Conservation (phyloP, 2,113 vertebrate genomes). For the Cyanoramphus novaezelandiae region DNA sequence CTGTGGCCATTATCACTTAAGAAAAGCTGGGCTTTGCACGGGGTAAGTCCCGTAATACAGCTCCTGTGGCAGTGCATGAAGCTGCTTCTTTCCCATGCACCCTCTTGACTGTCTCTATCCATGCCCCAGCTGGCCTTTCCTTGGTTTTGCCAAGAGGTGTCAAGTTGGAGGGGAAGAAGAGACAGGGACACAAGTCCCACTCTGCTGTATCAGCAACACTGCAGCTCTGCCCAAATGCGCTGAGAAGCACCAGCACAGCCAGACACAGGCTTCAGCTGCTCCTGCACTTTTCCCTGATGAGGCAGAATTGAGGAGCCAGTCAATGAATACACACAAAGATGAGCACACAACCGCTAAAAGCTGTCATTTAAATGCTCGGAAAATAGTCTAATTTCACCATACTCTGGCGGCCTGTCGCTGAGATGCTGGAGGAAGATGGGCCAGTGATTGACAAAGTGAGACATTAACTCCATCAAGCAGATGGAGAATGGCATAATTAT, state of each 20-base stretch:
- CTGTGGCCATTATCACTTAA: neutral
- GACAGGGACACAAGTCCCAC: neutral
- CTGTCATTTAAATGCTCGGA: constrained; percentile 24
- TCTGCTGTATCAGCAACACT: neutral
- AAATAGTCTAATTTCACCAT: constrained; percentile 12
- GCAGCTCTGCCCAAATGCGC: neutral
- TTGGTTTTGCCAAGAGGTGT: neutral
- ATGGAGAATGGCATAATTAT: constrained; percentile 51
- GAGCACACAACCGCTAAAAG: neutral
- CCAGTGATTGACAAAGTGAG: constrained; percentile 22
- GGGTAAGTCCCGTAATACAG: neutral
- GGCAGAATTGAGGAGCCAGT: neutral
- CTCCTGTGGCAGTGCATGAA: rapidly evolving
- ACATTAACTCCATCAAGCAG: constrained; percentile 47
- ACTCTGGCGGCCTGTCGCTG: neutral
- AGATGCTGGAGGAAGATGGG: neutral
- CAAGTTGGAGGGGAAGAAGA: neutral
- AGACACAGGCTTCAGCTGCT: neutral
- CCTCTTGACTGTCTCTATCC: neutral
- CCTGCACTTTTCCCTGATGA: neutral
- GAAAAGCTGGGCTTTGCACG: neutral
- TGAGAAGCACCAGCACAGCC: rapidly evolving
- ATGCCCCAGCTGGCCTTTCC: too few species aligned
- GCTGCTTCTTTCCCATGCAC: neutral
- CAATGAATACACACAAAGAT: neutral